Conservation (phyloP, 2,113 vertebrate species). For the Rhinogobius similis region DNA sequence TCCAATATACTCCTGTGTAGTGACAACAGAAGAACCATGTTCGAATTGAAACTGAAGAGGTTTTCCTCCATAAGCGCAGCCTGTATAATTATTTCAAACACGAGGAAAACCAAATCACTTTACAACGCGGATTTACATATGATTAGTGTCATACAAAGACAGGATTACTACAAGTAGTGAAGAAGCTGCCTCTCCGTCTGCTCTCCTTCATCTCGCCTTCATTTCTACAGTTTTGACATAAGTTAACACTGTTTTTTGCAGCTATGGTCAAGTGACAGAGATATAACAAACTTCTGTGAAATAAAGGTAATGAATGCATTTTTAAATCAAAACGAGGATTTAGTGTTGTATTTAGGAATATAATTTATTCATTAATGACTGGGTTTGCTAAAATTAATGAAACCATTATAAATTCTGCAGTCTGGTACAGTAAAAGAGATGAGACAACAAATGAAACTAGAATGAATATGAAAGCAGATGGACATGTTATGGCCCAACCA, state of each 20-base stretch:
- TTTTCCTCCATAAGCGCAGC: constrained; percentile 64
- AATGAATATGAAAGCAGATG: constrained; percentile 19
- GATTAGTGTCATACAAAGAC: constrained; percentile 77
- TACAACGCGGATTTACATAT: constrained; percentile 79
- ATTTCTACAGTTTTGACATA: constrained; percentile 62
- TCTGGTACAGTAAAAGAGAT: no score
- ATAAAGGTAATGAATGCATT: neutral
- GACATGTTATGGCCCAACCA: constrained; percentile 3
- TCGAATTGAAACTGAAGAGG: constrained; percentile 71
- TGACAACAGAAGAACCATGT: constrained; percentile 64
- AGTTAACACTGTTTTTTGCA: constrained; percentile 51
- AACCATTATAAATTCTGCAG: neutral
- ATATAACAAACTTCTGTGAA: neutral
- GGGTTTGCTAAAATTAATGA: neutral
- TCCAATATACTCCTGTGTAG: constrained; percentile 52
- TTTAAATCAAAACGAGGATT: neutral
- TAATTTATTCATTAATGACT: neutral
- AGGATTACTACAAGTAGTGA: constrained; percentile 69
- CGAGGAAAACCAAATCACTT: constrained; percentile 76
- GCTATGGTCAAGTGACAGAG: constrained; percentile 23
- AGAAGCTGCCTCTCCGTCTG: constrained; percentile 56
- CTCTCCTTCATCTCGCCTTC: constrained; percentile 56
- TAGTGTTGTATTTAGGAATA: neutral
- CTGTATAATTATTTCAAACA: constrained; percentile 78
- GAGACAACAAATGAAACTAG: constrained; percentile 20